Base-by-base conservation (phyloP, 2,888 invertebrate species). In the Erannis defoliaria region DNA sequence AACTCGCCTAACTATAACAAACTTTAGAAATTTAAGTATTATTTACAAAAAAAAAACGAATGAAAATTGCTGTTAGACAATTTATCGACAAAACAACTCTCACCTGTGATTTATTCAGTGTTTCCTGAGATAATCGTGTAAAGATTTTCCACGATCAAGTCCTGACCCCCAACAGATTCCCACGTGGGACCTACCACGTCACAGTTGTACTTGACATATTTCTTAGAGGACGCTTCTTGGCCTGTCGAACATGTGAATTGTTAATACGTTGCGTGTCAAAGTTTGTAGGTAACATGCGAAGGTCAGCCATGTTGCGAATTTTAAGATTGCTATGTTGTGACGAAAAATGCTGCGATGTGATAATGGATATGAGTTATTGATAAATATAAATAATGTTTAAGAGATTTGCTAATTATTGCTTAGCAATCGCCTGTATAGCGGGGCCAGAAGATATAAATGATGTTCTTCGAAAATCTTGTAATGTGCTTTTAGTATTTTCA, bases 201-300 rank as follows among this genome's bases (percentile, higher is more conserved):
- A 67, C 38, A 33, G 8, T 3, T 51, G 66, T 57, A 67, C 74
- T 73, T 75, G 75, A 71, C 75, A 74, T 67, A 71, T 71, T 66
- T 73, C 58, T 42, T 49, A 66, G 62, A 69, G 68, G 72, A 71
- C 70, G 55, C 48, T 42, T n/a, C 55, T 16, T 18, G 54, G 40
- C 43, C 31, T 60, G 60, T 29, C 40, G 37, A 56, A 53, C 56
- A 53, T 40, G 26, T 62, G 56, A 62, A 56, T 55, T 31, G 5
- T 16, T 51, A 57, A 43, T 21, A 23, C 19, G 18, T 38, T 33
- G 48, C 51, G 55, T 56, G 59, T 55, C 61, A 51, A 62, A 62
- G 40, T 51, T 61, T 51, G 48, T 48, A 31, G 49, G 55, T 43
- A 53, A 57, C 35, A 33, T n/a, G 16, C 26, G 50, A 55, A 61